Conservation (phyloP, 2,888 invertebrate species). For the Dromius quadrimaculatus region DNA sequence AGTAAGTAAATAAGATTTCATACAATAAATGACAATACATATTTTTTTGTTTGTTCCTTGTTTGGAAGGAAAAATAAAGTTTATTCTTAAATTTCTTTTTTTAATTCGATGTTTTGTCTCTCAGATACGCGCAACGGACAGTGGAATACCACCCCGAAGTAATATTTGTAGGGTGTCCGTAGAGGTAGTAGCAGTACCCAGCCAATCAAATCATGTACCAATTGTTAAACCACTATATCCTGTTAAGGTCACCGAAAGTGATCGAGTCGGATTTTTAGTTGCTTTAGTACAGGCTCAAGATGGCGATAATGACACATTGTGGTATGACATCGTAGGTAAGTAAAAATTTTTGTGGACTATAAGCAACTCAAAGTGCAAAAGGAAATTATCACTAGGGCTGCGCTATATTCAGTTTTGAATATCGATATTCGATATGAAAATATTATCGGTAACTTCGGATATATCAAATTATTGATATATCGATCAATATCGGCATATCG, state of each 20-base stretch:
- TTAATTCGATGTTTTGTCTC: slow-evolving; percentile 47
- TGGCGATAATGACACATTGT: slow-evolving; percentile 87
- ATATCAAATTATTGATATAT: too few relatives aligned
- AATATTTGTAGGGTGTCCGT: slow-evolving; percentile 83
- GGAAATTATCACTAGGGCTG: too few relatives aligned
- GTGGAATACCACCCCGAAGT: slow-evolving; percentile 79
- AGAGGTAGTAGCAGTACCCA: slow-evolving; percentile 72
- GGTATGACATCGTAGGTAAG: slow-evolving; percentile 91
- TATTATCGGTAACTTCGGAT: not conserved
- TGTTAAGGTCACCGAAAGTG: slow-evolving; percentile 85
- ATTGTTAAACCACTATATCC: slow-evolving; percentile 75
- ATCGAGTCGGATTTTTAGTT: slow-evolving; percentile 88
- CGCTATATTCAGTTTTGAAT: too few relatives aligned
- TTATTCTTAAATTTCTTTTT: slow-evolving; percentile 28
- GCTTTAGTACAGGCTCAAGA: slow-evolving; percentile 88
- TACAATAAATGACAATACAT: not conserved
- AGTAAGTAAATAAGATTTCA: too few relatives aligned
- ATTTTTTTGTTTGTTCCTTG: slow-evolving; percentile 22
- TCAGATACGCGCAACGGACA: slow-evolving; percentile 86
- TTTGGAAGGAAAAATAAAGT: too few relatives aligned
- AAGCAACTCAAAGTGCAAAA: too few relatives aligned
- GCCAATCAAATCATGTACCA: slow-evolving; percentile 74
- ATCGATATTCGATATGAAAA: too few relatives aligned
- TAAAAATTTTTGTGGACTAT: too few relatives aligned
- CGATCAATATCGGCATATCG: too few relatives aligned